Evolutionary conservation across 1,140 invertebrate genomes (phyloP).

Genomic region (Bombus pyrosoma): DNA sequence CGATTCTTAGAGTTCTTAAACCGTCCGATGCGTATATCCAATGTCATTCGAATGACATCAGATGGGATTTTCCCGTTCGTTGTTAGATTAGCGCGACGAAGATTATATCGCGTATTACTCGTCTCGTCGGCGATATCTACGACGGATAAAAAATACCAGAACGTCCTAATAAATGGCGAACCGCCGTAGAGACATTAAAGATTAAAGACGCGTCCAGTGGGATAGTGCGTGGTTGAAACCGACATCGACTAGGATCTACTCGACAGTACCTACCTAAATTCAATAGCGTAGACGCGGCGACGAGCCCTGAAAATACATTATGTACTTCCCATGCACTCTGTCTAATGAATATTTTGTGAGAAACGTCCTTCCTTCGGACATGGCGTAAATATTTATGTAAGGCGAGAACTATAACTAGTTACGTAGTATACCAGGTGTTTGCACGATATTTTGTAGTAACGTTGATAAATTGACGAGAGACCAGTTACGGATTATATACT

Average conservation of each 20-base stretch:
- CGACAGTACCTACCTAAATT: constrained; percentile 20
- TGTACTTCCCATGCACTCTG: neutral
- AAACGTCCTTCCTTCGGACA: neutral
- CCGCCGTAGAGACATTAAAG: constrained; percentile 60
- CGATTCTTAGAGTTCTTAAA: too few species aligned
- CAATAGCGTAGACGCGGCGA: constrained; percentile 36
- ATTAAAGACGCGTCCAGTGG: constrained; percentile 10
- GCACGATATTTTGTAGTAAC: too few species aligned
- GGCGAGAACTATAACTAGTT: too few species aligned
- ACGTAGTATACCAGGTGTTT: too few species aligned
- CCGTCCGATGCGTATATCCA: neutral
- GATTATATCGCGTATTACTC: too few species aligned
- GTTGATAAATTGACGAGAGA: too few species aligned
- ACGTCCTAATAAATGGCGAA: constrained; percentile 68
- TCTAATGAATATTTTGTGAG: constrained; percentile 40
- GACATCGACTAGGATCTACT: too few species aligned
- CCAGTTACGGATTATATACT: too few species aligned
- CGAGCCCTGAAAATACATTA: neutral
- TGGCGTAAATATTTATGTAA: neutral
- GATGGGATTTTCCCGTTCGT: neutral
- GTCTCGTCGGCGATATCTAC: too few species aligned
- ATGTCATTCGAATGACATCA: neutral
- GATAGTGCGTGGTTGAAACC: neutral
- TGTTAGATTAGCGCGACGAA: too few species aligned
- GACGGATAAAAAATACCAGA: constrained; percentile 58